phyloP scores from a whole-genome alignment of 2,113 vertebrate species.

The Mugil cephalus region DNA sequence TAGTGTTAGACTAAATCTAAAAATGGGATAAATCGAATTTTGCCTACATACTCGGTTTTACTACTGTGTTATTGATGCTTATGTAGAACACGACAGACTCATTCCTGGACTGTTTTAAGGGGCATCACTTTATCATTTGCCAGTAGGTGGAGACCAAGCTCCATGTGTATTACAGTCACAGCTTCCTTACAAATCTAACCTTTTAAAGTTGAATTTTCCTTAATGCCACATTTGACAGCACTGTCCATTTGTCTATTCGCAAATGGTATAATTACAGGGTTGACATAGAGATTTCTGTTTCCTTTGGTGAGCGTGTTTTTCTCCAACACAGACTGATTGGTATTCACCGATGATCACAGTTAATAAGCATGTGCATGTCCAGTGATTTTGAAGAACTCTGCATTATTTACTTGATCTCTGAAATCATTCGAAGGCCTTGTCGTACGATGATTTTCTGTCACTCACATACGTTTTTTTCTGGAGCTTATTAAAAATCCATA shows the following conservation, averaged over 20 bases:
- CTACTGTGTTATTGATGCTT: not conserved
- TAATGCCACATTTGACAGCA: slow-evolving; percentile 60
- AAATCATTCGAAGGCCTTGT: slow-evolving; percentile 30
- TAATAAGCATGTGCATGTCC: slow-evolving; percentile 46
- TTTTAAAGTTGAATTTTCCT: slow-evolving; percentile 61
- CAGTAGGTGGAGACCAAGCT: slow-evolving; percentile 86
- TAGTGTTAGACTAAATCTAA: not conserved
- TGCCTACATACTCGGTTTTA: not conserved
- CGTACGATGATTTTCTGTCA: slow-evolving; percentile 13
- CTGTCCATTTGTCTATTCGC: slow-evolving; percentile 63
- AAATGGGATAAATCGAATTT: slow-evolving; percentile 3
- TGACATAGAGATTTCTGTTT: slow-evolving; percentile 36
- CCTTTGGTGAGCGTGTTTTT: slow-evolving; percentile 36
- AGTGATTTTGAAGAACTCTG: slow-evolving; percentile 13
- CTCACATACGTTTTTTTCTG: not conserved
- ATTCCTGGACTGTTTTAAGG: slow-evolving; percentile 16
- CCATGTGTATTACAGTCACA: slow-evolving; percentile 54
- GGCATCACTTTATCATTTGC: slow-evolving; percentile 63
- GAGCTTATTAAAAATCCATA: not conserved
- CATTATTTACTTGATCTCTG: slow-evolving; percentile 18
- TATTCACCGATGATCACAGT: slow-evolving; percentile 40
- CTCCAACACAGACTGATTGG: slow-evolving; percentile 40
- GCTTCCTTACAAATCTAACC: slow-evolving; percentile 53
- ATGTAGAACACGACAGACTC: not conserved
- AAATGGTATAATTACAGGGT: slow-evolving; percentile 68